Conservation (phyloP, 2,888 invertebrate species). For the Cerceris rybyensis region DNA sequence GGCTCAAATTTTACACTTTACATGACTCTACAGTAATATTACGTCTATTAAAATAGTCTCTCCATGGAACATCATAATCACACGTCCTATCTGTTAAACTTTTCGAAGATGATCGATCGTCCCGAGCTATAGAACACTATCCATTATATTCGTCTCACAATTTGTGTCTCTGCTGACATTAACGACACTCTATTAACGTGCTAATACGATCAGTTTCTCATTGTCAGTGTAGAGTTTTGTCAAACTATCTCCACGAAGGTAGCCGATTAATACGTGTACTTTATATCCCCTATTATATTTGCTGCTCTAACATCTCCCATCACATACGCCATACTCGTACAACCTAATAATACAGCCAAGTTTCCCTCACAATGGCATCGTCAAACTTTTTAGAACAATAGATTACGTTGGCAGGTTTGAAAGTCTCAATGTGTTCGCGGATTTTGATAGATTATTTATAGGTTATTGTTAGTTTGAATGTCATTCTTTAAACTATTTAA, state of each 20-base stretch:
- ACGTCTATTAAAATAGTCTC: no score
- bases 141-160: neutral
- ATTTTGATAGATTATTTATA: neutral
- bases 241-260: neutral
- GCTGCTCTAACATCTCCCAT: constrained; percentile 2
- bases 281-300: neutral
- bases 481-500: no score
- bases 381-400: constrained; percentile 16
- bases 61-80: neutral
- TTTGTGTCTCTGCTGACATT: neutral
- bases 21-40: no score
- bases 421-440: neutral
- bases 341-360: constrained; percentile 35
- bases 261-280: neutral
- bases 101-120: neutral
- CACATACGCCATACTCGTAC: constrained; percentile 22
- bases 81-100: neutral
- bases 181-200: neutral
- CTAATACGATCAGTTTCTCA: neutral
- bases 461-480: no score
- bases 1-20: no score
- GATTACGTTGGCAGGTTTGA: constrained; percentile 3
- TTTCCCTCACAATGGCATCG: constrained; percentile 34
- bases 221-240: neutral
- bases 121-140: no score